Evolutionary conservation across 2,888 invertebrate genomes (phyloP).

Genomic region (Sinodicranocentrus sp.): DNA sequence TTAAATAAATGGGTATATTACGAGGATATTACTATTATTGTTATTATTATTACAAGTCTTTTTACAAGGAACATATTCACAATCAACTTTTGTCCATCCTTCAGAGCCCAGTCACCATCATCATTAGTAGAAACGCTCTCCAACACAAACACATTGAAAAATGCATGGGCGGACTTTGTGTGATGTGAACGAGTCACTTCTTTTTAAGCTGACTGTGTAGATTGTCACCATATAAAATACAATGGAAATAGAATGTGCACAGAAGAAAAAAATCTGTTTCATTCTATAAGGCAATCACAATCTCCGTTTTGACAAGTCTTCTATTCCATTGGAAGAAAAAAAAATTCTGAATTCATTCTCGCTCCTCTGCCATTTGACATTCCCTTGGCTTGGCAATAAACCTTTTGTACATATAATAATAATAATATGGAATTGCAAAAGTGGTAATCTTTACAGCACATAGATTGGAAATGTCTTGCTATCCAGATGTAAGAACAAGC

Average conservation of each 20-base stretch:
- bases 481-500: constrained; percentile 3
- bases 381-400: constrained; percentile 12
- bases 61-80: background rate
- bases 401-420: background rate
- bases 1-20: constrained; percentile 10
- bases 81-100: background rate
- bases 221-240: background rate
- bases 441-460: constrained; percentile 12
- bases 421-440: background rate
- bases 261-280: too few relatives aligned
- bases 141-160: background rate
- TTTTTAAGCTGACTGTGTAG: too few relatives aligned
- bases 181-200: background rate
- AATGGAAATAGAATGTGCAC: background rate
- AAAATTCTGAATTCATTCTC: background rate
- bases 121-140: constrained; percentile 4
- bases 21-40: background rate
- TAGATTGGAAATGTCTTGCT: background rate
- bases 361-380: constrained; percentile 4
- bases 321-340: background rate
- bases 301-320: background rate
- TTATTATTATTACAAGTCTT: constrained; percentile 1
- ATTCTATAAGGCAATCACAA: too few relatives aligned
- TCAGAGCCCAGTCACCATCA: too few relatives aligned
- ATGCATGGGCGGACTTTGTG: background rate